phyloP scores from a whole-genome alignment of 2,797 vertebrate species.

The Betta splendens region DNA sequence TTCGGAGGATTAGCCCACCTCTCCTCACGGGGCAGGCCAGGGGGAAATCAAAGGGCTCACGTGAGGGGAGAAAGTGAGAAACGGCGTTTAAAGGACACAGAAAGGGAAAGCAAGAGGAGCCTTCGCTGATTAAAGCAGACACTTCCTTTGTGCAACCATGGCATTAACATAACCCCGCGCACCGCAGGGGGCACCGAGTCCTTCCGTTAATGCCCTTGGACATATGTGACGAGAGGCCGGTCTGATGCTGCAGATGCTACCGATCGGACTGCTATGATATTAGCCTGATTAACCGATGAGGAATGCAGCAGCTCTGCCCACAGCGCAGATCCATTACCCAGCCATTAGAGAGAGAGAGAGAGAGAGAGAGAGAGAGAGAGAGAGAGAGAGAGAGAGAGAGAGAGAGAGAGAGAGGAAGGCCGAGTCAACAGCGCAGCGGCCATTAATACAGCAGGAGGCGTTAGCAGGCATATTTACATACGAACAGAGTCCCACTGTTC shows the following conservation, averaged over 20 bases:
- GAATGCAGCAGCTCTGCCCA: neutral
- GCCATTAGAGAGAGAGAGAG: too few relatives aligned
- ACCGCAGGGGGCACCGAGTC: constrained; percentile 32
- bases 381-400: too few relatives aligned
- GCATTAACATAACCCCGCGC: constrained; percentile 64
- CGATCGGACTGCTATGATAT: neutral
- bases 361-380: too few relatives aligned
- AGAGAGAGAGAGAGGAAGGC: neutral
- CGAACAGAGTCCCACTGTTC: neutral
- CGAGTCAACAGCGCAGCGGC: neutral
- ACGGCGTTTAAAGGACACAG: constrained; percentile 55
- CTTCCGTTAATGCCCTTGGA: constrained; percentile 34
- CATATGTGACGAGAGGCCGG: constrained; percentile 43
- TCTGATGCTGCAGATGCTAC: constrained; percentile 22
- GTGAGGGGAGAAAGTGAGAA: constrained; percentile 35
- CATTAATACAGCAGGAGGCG: neutral
- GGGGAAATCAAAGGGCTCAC: constrained; percentile 61
- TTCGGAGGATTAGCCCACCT: constrained; percentile 71
- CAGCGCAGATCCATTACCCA: neutral
- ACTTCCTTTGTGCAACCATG: constrained; percentile 68
- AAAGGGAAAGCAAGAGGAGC: constrained; percentile 50
- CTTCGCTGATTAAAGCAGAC: constrained; percentile 74
- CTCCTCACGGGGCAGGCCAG: constrained; percentile 28
- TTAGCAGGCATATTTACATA: neutral
- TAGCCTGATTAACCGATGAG: constrained; percentile 28